phyloP scores from a whole-genome alignment of 1,140 invertebrate genomes.

The Coelopa frigida region DNA sequence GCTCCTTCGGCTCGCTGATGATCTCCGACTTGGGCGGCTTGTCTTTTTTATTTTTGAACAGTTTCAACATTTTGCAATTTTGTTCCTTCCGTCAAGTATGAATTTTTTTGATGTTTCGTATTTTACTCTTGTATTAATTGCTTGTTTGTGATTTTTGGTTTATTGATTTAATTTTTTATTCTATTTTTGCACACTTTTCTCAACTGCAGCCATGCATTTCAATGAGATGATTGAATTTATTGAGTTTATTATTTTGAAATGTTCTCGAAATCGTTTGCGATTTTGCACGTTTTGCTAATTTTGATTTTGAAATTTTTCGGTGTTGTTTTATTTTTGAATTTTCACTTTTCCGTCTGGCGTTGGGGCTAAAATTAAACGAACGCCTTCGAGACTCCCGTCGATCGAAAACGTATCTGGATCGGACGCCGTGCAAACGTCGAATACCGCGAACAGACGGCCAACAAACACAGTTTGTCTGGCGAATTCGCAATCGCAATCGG shows the following conservation, averaged over 20 bases:
- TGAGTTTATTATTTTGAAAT: neutral
- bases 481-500: too few relatives aligned
- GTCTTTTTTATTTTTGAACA: constrained; percentile 41
- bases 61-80: constrained; percentile 25
- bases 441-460: too few relatives aligned
- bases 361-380: too few relatives aligned
- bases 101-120: neutral
- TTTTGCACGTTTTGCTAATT: neutral
- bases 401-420: too few relatives aligned
- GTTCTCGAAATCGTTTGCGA: neutral
- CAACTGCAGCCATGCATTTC: too few relatives aligned
- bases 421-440: too few relatives aligned
- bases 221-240: too few relatives aligned
- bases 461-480: too few relatives aligned
- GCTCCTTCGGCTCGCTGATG: constrained; percentile 31
- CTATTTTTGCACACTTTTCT: neutral
- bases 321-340: too few relatives aligned
- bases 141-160: constrained; percentile 8
- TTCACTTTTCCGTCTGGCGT: too few relatives aligned
- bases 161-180: constrained; percentile 5
- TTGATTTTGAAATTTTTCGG: constrained; percentile 1
- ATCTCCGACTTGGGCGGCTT: constrained; percentile 42
- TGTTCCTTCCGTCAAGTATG: too few relatives aligned
- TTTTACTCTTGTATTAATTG: constrained; percentile 15
- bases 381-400: too few relatives aligned